Evolutionary conservation across 2,888 invertebrate genomes (phyloP).

Genomic region (Drosophila paracracens): DNA sequence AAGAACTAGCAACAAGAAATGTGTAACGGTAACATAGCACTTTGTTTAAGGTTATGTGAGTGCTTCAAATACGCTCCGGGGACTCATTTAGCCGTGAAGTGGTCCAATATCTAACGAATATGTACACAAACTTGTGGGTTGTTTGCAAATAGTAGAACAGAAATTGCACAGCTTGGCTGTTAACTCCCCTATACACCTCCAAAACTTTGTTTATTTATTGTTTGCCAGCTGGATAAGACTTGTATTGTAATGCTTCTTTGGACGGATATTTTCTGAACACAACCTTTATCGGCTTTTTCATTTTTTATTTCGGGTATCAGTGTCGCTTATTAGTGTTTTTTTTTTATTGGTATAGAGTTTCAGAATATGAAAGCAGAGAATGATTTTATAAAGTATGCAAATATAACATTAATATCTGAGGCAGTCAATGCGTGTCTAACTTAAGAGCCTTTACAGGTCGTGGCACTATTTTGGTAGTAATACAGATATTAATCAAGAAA

Average conservation of each 20-base stretch:
- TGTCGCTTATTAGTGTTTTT: not conserved
- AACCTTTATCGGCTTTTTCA: not conserved
- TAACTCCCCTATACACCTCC: constrained; percentile 2
- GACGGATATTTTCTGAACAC: not conserved
- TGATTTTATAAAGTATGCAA: not conserved
- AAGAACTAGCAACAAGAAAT: constrained; percentile 10
- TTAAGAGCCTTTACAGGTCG: not conserved
- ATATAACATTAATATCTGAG: not conserved
- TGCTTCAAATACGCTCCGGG: constrained; percentile 60
- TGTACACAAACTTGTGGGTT: constrained; percentile 23
- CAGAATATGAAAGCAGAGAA: not conserved
- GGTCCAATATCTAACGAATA: constrained; percentile 43
- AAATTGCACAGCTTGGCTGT: constrained; percentile 7
- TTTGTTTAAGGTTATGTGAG: constrained; percentile 32
- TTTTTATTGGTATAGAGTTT: not conserved
- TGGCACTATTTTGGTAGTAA: not conserved
- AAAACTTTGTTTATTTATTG: constrained; percentile 36
- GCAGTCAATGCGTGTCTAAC: not conserved
- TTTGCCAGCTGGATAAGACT: constrained; percentile 1
- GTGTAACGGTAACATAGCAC: constrained; percentile 12
- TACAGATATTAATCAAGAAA: not conserved
- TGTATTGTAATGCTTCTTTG: not conserved
- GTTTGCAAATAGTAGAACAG: constrained; percentile 1
- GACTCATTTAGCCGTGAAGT: constrained; percentile 57
- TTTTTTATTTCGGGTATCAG: not conserved